phyloP scores from a whole-genome alignment of 2,797 vertebrate species.

The Chloroceryle inda region DNA sequence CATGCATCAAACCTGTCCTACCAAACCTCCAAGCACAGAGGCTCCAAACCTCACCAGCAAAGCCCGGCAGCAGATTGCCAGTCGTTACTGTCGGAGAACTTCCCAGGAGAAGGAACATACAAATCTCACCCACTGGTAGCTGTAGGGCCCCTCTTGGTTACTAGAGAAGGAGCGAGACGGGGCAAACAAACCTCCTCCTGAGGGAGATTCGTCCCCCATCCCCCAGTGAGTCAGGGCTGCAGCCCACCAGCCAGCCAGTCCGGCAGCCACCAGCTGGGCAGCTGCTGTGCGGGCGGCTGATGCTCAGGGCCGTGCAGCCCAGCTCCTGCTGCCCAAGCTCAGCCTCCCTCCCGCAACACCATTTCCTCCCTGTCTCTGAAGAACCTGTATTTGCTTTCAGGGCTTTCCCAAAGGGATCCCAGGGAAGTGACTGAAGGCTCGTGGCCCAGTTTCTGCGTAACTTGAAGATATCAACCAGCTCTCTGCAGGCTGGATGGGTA shows the following conservation, averaged over 20 bases:
- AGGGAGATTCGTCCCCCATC: not conserved
- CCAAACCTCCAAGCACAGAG: not conserved
- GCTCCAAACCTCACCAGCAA: not conserved
- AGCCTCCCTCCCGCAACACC: not conserved
- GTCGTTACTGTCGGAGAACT: not conserved
- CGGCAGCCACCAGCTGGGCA: not conserved
- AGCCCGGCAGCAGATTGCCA: not conserved
- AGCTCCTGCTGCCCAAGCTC: not conserved
- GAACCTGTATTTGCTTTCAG: not conserved
- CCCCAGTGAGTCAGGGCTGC: not conserved
- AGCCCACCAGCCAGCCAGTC: not conserved
- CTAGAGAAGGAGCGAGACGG: not conserved
- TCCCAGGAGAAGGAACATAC: not conserved
- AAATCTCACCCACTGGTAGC: not conserved
- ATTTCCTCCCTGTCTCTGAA: not conserved
- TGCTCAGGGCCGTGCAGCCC: not conserved
- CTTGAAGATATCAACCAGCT: not conserved
- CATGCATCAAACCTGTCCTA: not conserved
- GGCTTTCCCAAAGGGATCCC: not conserved
- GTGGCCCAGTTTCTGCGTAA: not conserved
- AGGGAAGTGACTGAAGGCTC: not conserved
- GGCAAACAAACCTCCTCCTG: not conserved
- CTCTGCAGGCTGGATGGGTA: not conserved
- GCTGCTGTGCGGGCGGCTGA: rapidly evolving
- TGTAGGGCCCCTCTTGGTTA: not conserved